Conservation (phyloP, 2,888 invertebrate genomes). For the Nomada fucata region DNA sequence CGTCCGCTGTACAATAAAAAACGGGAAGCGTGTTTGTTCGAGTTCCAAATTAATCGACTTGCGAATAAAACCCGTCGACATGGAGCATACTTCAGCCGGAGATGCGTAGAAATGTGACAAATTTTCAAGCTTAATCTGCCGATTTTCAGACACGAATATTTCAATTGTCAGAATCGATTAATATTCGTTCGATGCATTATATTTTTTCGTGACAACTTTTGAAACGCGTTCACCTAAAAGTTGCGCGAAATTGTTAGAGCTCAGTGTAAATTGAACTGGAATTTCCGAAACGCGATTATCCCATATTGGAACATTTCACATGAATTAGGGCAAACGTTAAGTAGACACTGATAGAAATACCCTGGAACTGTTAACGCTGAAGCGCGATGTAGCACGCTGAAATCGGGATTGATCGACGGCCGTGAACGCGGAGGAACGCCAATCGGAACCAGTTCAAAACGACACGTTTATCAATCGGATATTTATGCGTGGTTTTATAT, state of each 20-base stretch:
- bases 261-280: too few relatives aligned
- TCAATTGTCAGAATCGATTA: not conserved
- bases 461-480: constrained; percentile 57
- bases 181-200: too few relatives aligned
- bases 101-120: too few relatives aligned
- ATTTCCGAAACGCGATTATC: not conserved
- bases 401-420: constrained; percentile 18
- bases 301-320: not conserved
- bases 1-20: constrained; percentile 4
- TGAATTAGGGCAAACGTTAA: constrained; percentile 1
- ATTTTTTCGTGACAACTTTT: too few relatives aligned
- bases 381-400: not conserved
- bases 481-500: constrained; percentile 57
- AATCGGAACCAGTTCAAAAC: constrained; percentile 53
- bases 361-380: not conserved
- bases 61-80: constrained; percentile 1
- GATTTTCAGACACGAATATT: not conserved
- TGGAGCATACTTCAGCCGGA: not conserved
- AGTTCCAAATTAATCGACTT: constrained; percentile 13
- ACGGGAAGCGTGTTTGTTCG: not conserved
- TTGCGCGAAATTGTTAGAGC: too few relatives aligned
- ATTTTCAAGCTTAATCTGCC: not conserved
- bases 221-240: too few relatives aligned
- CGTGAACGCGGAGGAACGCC: constrained; percentile 28
- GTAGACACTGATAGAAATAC: not conserved